Evolutionary conservation across 1,140 invertebrate genomes (phyloP).

Genomic region (Nomia melanderi): DNA sequence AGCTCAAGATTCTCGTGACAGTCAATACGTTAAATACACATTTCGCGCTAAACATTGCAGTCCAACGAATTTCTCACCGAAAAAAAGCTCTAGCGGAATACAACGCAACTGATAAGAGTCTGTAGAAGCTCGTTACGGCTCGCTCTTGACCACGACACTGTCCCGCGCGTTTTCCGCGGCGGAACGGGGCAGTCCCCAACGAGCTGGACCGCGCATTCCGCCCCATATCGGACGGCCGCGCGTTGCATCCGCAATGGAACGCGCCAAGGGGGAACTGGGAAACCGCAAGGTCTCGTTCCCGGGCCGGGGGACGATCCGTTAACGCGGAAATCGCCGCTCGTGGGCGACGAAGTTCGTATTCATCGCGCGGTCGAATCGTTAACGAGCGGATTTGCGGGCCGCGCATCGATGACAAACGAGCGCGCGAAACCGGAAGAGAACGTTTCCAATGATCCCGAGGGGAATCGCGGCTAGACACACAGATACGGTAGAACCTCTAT

Average conservation of each 20-base stretch:
- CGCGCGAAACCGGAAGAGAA: conserved; percentile 3
- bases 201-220: too few species aligned
- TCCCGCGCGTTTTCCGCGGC: conserved; percentile 30
- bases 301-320: conserved; percentile 39
- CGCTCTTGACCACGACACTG: not conserved
- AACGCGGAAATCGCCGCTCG: conserved; percentile 48
- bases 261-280: conserved; percentile 41
- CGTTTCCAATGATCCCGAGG: too few species aligned
- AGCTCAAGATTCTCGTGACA: too few species aligned
- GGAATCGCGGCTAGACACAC: too few species aligned
- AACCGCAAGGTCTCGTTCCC: conserved; percentile 53
- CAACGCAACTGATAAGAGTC: too few species aligned
- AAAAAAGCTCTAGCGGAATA: too few species aligned
- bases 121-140: too few species aligned
- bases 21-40: too few species aligned
- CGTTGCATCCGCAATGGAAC: conserved; percentile 45
- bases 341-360: conserved; percentile 52
- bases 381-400: conserved; percentile 44
- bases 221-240: conserved; percentile 11
- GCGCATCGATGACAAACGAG: not conserved
- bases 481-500: too few species aligned
- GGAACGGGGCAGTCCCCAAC: conserved; percentile 11
- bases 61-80: too few species aligned
- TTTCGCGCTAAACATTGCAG: too few species aligned
- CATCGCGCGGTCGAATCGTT: conserved; percentile 51